Base-by-base conservation (phyloP, 2,113 vertebrate species). In the Oreocharis arfaki region DNA sequence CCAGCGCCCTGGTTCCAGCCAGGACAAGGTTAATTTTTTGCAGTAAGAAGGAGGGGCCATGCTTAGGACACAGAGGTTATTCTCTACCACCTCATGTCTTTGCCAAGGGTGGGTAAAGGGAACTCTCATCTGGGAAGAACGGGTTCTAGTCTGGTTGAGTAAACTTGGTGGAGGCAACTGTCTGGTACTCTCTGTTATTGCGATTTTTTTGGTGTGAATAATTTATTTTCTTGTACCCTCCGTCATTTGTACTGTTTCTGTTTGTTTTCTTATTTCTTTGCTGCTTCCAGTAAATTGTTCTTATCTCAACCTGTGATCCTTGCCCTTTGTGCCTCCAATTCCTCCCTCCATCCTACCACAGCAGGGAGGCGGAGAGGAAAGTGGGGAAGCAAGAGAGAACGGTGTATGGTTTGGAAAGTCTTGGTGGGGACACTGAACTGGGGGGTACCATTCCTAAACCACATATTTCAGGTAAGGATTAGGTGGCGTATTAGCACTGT, bases 331-430 rank as follows among this genome's bases (percentile, higher is more conserved):
- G 41, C 15, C 6, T 47, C 11, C 37, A 59, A 17, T n/a, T 59
- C 11, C 4, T 4, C 5, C 32, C 7, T 42, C 9, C 44, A 52
- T 52, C 1, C 1, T 15, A 68, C 3, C 33, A 19, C 33, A 60
- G 44, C 17, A 50, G 9, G 24, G 17, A 60, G 3, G 4, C 9
- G 13, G 21, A 75, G 35, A 41, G 24, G 16, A 68, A 68, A 52
- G 14, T 10, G 11, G 22, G 44, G 21, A 44, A 68, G 22, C 11
- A 50, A 44, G 39, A 52, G 26, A 59, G 11, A 44, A 13, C 32
- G 9, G 22, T 50, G 7, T 26, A 5, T 68, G 22, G 18, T 37
- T 68, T 60, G 18, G 27, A 77, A 18, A 35, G 17, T 33, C 5
- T 52, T 44, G 30, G 14, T 28, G 37, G 33, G 27, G 11, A 1